phyloP scores from a whole-genome alignment of 1,140 invertebrate genomes.

The Carposina sasakii region DNA sequence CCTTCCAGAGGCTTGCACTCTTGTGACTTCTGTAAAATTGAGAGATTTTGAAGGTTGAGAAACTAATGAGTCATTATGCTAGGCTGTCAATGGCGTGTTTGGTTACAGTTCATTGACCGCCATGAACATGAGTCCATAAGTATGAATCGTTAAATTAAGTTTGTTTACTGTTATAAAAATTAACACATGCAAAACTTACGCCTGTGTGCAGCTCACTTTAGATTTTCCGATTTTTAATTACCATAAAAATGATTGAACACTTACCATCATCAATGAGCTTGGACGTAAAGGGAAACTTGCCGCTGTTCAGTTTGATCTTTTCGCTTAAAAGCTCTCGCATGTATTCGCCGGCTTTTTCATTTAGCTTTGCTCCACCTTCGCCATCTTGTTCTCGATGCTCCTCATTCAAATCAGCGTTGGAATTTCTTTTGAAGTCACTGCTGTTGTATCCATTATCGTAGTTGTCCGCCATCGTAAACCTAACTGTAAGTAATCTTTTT shows the following conservation, averaged over 20 bases:
- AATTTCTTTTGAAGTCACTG: constrained; percentile 74
- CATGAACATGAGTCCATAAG: too few relatives aligned
- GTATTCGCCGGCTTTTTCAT: constrained; percentile 84
- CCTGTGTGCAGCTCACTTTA: too few relatives aligned
- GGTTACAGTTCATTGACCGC: too few relatives aligned
- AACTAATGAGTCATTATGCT: too few relatives aligned
- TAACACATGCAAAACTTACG: too few relatives aligned
- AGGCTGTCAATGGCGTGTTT: too few relatives aligned
- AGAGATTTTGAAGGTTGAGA: too few relatives aligned
- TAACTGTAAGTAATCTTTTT: too few relatives aligned
- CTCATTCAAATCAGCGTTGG: constrained; percentile 34
- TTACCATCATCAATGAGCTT: constrained; percentile 83
- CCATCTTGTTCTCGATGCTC: constrained; percentile 65
- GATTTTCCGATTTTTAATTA: too few relatives aligned
- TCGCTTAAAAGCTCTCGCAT: constrained; percentile 82
- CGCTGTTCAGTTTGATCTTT: constrained; percentile 79
- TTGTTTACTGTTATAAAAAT: too few relatives aligned
- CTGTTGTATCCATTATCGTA: constrained; percentile 68
- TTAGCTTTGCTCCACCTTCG: constrained; percentile 64
- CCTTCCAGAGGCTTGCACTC: constrained; percentile 47
- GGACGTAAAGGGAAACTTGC: constrained; percentile 79
- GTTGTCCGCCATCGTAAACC: constrained; percentile 43
- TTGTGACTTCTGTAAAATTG: constrained; percentile 50
- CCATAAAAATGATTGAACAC: background rate
- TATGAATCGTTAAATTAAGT: too few relatives aligned